These are phyloP conservation scores for Serilophus lunatus DNA, from an alignment of 2,113 vertebrate species.

Conservation along the genomic window DNA sequence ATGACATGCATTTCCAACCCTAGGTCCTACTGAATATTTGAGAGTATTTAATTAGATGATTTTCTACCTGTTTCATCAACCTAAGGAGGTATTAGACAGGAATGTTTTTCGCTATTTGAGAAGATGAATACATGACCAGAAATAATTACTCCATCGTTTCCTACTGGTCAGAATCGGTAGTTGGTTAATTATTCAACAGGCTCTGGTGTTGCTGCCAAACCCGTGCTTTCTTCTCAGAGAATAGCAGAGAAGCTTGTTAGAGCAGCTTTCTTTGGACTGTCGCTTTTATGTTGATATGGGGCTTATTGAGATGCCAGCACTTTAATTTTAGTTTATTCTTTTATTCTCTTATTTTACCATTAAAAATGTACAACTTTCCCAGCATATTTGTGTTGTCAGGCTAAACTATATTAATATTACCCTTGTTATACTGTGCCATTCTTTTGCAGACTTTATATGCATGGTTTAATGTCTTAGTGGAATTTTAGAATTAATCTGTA, in stretches of 20 bases:
- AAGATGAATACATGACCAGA: not conserved
- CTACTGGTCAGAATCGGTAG: constrained; percentile 23
- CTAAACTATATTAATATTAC: not conserved
- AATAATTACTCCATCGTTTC: not conserved
- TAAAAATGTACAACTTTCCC: not conserved
- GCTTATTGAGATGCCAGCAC: not conserved
- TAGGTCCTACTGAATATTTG: accelerated
- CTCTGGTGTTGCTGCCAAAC: constrained; percentile 43
- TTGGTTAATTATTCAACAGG: constrained; percentile 50
- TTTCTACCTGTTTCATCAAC: not conserved
- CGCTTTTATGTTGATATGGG: constrained; percentile 13
- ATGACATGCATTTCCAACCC: not conserved
- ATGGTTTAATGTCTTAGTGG: not conserved
- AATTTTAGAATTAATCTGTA: not conserved
- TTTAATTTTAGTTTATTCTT: constrained; percentile 30
- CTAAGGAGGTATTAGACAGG: not conserved
- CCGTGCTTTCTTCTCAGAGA: constrained; percentile 31
- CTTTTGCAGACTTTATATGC: not conserved
- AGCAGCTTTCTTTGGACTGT: constrained; percentile 52
- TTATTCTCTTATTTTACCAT: not conserved
- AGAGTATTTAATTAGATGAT: not conserved
- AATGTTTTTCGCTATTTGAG: not conserved
- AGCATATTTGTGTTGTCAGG: not conserved
- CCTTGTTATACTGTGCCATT: not conserved
- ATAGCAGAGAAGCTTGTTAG: constrained; percentile 50